Evolutionary conservation across 2,797 vertebrate genomes (phyloP), one percentile per base, ranked within the genome.

Genomic region (Myripristis jacobus): DNA sequence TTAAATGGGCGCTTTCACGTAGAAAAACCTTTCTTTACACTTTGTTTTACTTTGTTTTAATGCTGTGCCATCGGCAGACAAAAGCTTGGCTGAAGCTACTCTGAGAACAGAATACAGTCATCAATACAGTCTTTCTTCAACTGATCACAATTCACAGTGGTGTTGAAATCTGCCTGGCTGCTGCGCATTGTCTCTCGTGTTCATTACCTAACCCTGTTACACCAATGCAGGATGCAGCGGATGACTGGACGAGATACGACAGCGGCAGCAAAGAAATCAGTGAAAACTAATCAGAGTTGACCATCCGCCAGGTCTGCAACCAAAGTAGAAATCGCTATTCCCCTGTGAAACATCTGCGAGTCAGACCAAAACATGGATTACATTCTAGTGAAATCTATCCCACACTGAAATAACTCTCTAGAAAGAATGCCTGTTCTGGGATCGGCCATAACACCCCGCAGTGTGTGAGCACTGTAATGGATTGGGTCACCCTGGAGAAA

Each of bases 11-110:
- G 19, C 53, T 66, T 57, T 12, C 27, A 70, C 31, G 54, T n/a
- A 44, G 21, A 57, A 6, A 73, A 34, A 58, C 29, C 53, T 31
- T 58, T 59, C n/a, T 29, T 70, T 66, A 53, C 52, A 65, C 63
- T 66, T 73, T 71, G 57, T 73, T 75, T 64, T 44, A 18, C 51
- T 81, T 71, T 72, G 38, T 83, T 83, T 76, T 24, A 75, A 66
- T 69, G 52, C 43, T 15, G 12, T 36, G 27, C 67, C 31, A 16
- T 29, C 0, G 3, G 31, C 53, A 77, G 63, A 70, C 22, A 67
- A 73, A 64, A 13, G 19, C 13, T 22, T 24, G 48, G 48, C 4
- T 24, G 38, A 15, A 15, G 34, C 48, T 0, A 3, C 43, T 1
- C 34, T 25, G 22, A 66, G 41, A 61, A n/a, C 48, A 44, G 72